Evolutionary conservation across 2,113 vertebrate genomes (phyloP), one percentile per base, ranked within the genome.

Genomic region (Aphyosemion australe): DNA sequence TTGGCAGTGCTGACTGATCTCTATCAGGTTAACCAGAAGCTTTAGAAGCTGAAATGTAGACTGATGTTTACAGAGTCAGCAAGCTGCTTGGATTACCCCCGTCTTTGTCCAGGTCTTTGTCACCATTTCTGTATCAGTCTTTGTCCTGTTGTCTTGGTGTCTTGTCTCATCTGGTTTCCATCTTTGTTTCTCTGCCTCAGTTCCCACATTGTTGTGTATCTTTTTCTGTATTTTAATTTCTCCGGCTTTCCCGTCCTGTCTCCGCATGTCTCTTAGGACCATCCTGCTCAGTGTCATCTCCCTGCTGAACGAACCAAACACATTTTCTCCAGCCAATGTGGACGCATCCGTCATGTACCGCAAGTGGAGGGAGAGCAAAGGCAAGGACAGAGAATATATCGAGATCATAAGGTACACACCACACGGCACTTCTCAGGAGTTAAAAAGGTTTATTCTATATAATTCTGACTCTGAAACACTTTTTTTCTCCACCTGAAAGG

Each of bases 281-380:
- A 99, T 99, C 74, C 94, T 99, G 45, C 94, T 99, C 74, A 99
- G 97, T 0, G 96, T 99, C 31, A 99, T 99, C 89, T 99, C 97
- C 0, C 91, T 99, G 75, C 92, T 99, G 65, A 99, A 98, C 0
- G 97, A 99, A 69, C 97, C 97, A 52, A 99, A 99, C 93, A 98
- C 97, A 0, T 99, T 95, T 63, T 99, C 97, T 0, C 97, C 97
- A 0, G 97, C 97, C 77, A 99, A 99, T 0, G 97, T 99, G 57
- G 97, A 99, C 0, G 96, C 97, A 1, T 99, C 97, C 0, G 96
- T 99, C 80, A 99, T 99, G 97, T 99, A 98, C 90, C 91, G 97
- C 70, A 98, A 94, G 73, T 99, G 97, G 97, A 94, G 95, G 65
- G 97, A 99, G 80, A 99, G 96, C 88, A 96, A 96, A 84, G 97